These are phyloP conservation scores for Neodiprion virginianus DNA, from an alignment of 1,140 invertebrate species.

Conservation along the genomic window DNA sequence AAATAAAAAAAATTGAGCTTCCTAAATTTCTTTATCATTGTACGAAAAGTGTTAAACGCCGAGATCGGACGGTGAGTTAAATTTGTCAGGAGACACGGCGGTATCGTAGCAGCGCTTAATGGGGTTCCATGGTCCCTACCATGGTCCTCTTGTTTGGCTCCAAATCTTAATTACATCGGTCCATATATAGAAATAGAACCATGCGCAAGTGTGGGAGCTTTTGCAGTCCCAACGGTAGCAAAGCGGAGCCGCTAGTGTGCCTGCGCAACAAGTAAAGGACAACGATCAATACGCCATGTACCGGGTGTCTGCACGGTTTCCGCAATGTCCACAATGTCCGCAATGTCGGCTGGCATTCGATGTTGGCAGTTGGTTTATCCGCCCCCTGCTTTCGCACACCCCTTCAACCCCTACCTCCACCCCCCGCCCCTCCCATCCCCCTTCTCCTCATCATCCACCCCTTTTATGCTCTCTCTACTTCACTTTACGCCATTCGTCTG, in stretches of 20 bases:
- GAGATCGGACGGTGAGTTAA: no score
- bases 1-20: no score
- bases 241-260: constrained; percentile 29
- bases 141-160: constrained; percentile 36
- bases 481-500: constrained; percentile 3
- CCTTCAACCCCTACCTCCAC: neutral
- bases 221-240: neutral
- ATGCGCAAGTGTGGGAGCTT: neutral
- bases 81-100: no score
- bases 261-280: constrained; percentile 53
- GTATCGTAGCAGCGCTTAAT: neutral
- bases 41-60: no score
- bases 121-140: neutral
- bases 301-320: constrained; percentile 29
- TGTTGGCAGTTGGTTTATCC: constrained; percentile 2
- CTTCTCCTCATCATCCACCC: neutral
- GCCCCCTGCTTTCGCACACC: neutral
- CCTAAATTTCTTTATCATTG: no score
- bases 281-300: constrained; percentile 53
- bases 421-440: neutral
- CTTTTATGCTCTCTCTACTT: neutral
- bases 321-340: constrained; percentile 3
- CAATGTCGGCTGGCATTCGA: neutral
- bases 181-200: constrained; percentile 24
- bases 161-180: constrained; percentile 48